Base-by-base conservation (phyloP, 2,113 vertebrate genomes). In the Morone chrysops region DNA sequence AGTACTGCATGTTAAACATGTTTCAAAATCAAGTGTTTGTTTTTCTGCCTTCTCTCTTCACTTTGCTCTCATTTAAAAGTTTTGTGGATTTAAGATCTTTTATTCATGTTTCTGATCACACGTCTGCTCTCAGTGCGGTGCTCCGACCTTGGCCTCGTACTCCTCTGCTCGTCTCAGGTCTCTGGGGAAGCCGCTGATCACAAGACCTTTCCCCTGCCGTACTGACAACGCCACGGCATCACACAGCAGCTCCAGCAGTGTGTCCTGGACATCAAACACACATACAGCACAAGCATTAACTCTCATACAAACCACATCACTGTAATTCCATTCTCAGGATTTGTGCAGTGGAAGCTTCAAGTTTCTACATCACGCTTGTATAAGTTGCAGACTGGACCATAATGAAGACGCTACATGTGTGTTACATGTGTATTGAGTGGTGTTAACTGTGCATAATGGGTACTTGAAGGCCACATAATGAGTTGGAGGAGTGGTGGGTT, bases 101-200 rank as follows among this genome's bases (percentile, higher is more conserved):
- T 41, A 5, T 77, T 57, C 43, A 20, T 51, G 43, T 48, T 40
- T 31, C 41, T 43, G 56, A 62, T 36, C 45, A 4, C 75, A 43
- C 31, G 48, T 48, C 54, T 16, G 31, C 45, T 1, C 13, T 54
- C 47, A 0, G 36, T 31, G 47, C 5, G 11, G 10, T 0, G 54
- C 63, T 80, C 93, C 96, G 81, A 98, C 98, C 97, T 96, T 96
- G 60, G 83, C 93, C 47, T 97, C 95, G 81, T 98, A 99, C 68
- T 96, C 96, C 91, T 97, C 90, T 0, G 95, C 97, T 53, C 97
- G 97, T 31, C 93, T 96, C 83, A 96, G 83, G 47, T 97, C 97
- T 61, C 88, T 92, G 10, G 97, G 98, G 88, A 97, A 99, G 9
- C 96, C 96, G n/a, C 96, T 93, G 0, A 99, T 89, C 89, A 99